Base-by-base conservation (phyloP, 2,888 invertebrate species). In the Conus canariensis region DNA sequence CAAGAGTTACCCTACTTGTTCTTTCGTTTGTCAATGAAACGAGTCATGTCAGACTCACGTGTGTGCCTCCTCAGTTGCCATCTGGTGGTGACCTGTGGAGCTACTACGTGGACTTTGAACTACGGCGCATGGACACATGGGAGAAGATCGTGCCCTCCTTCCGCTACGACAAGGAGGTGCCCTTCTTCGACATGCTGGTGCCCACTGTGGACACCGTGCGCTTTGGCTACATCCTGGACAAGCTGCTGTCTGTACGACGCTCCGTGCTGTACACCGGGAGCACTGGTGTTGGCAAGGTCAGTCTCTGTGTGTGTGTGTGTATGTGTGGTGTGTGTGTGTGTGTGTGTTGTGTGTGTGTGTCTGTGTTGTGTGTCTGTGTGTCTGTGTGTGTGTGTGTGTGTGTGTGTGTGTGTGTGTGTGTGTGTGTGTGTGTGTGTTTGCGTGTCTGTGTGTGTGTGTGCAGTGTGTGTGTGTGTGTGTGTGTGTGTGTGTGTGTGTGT, bases 191-290 rank as follows among this genome's bases (percentile, higher is more conserved):
- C 95, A 98, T 98, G 95, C 97, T 98, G 88, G 98, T 99, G 14
- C 99, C 98, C 0, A 99, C 99, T 0, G 97, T 98, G n/a, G 98
- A 99, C 95, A 99, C 98, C 0, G 98, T 98, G 0, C 97, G 98
- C 93, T 98, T 98, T 95, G 98, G 98, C 90, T 98, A 97, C 95
- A 96, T 98, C 82, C 97, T 98, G 97, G 97, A 98, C 94, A 97
- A 98, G 94, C 96, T 99, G 19, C 97, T 98, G 25, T 96, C 97
- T 14, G 97, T 97, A 4, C 97, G 97, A 67, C 97, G 97, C 93
- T 98, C 98, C 0, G 98, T 98, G 14, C 97, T 99, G 96, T 98
- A 98, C 92, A 98, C 98, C n/a, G 99, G 99, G n/a, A 97, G 97
- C 85, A 98, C 98, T 87, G 98, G 99, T 91, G 98, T 98, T 74